Base-by-base conservation (phyloP, 2,797 vertebrate genomes). In the Ctenosaura bakeri region DNA sequence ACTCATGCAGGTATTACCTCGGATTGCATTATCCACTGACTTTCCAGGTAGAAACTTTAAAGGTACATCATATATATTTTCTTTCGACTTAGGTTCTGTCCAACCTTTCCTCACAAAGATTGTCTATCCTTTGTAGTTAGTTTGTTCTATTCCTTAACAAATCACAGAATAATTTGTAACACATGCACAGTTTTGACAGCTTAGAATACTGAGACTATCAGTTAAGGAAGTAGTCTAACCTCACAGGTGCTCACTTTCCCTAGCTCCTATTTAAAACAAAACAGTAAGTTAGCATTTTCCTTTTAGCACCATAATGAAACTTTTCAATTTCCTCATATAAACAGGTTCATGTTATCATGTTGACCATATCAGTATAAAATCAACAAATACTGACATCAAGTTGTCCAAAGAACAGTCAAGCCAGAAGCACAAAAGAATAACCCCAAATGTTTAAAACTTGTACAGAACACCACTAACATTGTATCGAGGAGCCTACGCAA, bases 221-320 rank as follows among this genome's bases (percentile, higher is more conserved):
- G 6, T 46, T 16, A 82, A 71, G 9, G 69, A 89, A 62, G 35
- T 59, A 76, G 50, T 83, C 22, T 35, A 62, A 83, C 29, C 9
- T 42, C 50, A 74, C 52, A 89, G 50, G 14, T 88, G 66, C 20
- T 74, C 81, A 76, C 52, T 74, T 76, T 83, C 71, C 13, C 38
- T 26, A 8, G 35, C 56, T 87, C 29, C 59, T 83, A 50, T 62
- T 74, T 73, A 81, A 50, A 42, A 76, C 1, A 88, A 26, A 59
- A 26, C 16, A 59, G 35, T 13, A 50, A 14, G 24, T 10, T n/a
- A 32, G 20, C 32, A 24, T 46, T 38, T 59, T 88, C 35, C 42
- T 32, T 74, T 59, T 14, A 83, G 18, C 29, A 52, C 29, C 29
- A 52, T 18, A 50, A 54, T 18, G n/a, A 54, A 1, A 2, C 66